Percentiles rank a stretch among this genome's conserved stretches.
phyloP scores from a whole-genome alignment of 2,113 vertebrate species.

The Puntigrus tetrazona region DNA sequence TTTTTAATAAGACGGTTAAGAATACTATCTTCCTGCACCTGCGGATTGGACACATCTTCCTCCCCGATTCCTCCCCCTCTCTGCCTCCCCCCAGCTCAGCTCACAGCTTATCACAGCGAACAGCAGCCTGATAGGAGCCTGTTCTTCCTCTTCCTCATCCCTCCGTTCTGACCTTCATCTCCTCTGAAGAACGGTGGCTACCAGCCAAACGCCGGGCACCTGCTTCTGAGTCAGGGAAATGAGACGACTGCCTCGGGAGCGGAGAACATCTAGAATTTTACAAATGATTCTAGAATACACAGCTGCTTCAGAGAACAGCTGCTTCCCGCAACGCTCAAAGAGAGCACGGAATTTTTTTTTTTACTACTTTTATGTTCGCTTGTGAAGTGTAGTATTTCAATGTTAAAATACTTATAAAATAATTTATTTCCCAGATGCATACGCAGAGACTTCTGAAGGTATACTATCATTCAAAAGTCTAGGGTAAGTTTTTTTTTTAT shows the following conservation, averaged over 20 bases:
- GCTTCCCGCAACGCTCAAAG: background rate
- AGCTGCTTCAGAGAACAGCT: conserved; percentile 27
- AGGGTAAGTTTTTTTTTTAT: background rate
- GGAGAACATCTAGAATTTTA: conserved; percentile 12
- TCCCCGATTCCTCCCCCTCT: conserved; percentile 17
- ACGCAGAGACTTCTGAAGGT: background rate
- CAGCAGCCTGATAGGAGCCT: conserved; percentile 50
- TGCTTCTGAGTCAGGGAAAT: conserved; percentile 24
- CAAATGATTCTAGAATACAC: conserved; percentile 21
- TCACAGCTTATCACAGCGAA: conserved; percentile 52
- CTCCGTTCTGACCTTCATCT: conserved; percentile 53
- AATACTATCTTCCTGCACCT: conserved; percentile 52
- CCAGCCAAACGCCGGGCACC: conserved; percentile 38
- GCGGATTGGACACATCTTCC: conserved; percentile 36
- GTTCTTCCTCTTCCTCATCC: conserved; percentile 40
- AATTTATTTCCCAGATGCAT: background rate
- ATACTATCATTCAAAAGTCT: background rate
- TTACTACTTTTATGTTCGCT: background rate
- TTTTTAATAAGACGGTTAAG: conserved; percentile 33
- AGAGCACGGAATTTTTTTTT: background rate
- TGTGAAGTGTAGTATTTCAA: background rate
- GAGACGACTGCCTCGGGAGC: background rate
- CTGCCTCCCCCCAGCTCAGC: conserved; percentile 29
- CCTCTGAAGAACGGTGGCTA: conserved; percentile 35
- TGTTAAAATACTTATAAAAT: background rate